Conservation (phyloP, 2,113 vertebrate genomes). For the human (Homo sapiens) region GRCh38 chrX:577001-577500, state of each 20-base stretch:
- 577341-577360: fast-evolving
- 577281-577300: not conserved
- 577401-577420: fast-evolving
- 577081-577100: not conserved
- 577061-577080: not conserved
- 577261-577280: fast-evolving
- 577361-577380: fast-evolving
- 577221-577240: not conserved
- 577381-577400: fast-evolving
- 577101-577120: fast-evolving
- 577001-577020: not conserved
- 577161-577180: not conserved
- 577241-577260: fast-evolving
- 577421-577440: not conserved
- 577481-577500: no score
- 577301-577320: fast-evolving
- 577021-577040: not conserved
- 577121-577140: not conserved
- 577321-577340: no score
- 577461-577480: no score
- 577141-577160: fast-evolving
- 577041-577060: not conserved
- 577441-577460: fast-evolving
- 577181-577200: fast-evolving
- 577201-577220: fast-evolving